These are phyloP conservation scores for Leuciscus idus DNA, from an alignment of 2,113 vertebrate species.

Conservation along the genomic window DNA sequence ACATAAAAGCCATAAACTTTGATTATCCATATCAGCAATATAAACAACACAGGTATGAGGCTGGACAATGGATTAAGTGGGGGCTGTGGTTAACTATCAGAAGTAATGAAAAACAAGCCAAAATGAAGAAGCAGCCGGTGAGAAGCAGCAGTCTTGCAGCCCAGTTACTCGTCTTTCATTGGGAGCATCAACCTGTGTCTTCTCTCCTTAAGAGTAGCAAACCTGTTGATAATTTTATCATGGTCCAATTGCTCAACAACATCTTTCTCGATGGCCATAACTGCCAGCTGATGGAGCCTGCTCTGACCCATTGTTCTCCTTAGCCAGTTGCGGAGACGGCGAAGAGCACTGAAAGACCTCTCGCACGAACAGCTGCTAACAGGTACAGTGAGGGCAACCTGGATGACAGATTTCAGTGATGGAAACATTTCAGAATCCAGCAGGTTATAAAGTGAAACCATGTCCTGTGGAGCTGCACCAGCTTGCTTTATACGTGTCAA, in stretches of 20 bases:
- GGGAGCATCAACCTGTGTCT: not conserved
- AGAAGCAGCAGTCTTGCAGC: no score
- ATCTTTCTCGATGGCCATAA: constrained; percentile 39
- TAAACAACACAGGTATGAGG: not conserved
- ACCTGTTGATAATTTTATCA: not conserved
- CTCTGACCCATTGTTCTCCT: constrained; percentile 29
- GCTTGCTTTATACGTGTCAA: constrained; percentile 44
- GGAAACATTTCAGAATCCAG: constrained; percentile 38
- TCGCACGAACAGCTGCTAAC: constrained; percentile 41
- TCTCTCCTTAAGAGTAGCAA: not conserved
- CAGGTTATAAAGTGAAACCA: constrained; percentile 46
- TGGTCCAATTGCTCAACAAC: constrained; percentile 16
- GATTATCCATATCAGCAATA: not conserved
- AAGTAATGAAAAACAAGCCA: no score
- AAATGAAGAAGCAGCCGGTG: no score
- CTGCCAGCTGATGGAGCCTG: constrained; percentile 45
- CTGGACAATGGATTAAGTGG: not conserved
- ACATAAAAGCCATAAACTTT: not conserved
- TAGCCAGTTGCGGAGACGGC: constrained; percentile 12
- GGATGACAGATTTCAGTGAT: constrained; percentile 26
- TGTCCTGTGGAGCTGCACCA: constrained; percentile 43
- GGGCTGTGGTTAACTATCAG: no score
- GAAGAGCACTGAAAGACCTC: constrained; percentile 3
- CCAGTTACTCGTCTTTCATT: no score
- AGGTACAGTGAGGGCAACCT: constrained; percentile 45